Percentiles rank a stretch among this genome's conserved stretches.
phyloP scores from a whole-genome alignment of 1,140 invertebrate species.

The Drosophila triauraria region DNA sequence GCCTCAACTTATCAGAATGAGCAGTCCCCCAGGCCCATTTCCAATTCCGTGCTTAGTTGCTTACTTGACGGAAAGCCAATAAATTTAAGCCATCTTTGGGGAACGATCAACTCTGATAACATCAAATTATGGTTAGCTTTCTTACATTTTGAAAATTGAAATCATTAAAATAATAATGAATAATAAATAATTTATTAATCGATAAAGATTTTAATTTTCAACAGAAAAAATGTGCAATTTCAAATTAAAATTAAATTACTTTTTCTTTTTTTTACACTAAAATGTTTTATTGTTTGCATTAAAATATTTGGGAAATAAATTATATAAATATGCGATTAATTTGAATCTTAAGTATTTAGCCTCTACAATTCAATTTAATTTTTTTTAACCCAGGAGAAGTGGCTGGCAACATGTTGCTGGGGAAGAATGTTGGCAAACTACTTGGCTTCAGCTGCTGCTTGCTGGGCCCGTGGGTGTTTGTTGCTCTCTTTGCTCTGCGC shows the following conservation, averaged over 20 bases:
- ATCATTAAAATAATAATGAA: no score
- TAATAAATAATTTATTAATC: no score
- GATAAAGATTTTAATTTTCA: no score
- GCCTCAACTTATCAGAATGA: constrained; percentile 29
- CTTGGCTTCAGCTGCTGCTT: constrained; percentile 14
- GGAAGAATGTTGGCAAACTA: constrained; percentile 23
- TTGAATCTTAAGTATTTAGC: no score
- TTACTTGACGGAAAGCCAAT: background rate
- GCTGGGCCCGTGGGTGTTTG: constrained; percentile 18
- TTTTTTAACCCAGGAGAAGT: background rate
- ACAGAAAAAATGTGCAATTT: no score
- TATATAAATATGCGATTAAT: no score
- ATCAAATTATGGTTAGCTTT: background rate
- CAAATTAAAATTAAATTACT: no score
- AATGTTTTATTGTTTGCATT: no score
- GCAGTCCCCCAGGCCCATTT: background rate
- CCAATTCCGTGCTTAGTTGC: background rate
- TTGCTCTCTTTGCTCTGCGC: constrained; percentile 1
- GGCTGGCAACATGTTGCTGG: constrained; percentile 14
- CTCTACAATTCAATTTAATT: no score
- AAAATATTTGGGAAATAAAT: no score
- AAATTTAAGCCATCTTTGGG: background rate
- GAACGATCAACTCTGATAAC: background rate
- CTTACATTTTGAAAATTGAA: no score
- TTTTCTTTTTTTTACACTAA: no score